Evolutionary conservation across 2,888 invertebrate species (phyloP).

Genomic region (Vandiemenella viatica): DNA sequence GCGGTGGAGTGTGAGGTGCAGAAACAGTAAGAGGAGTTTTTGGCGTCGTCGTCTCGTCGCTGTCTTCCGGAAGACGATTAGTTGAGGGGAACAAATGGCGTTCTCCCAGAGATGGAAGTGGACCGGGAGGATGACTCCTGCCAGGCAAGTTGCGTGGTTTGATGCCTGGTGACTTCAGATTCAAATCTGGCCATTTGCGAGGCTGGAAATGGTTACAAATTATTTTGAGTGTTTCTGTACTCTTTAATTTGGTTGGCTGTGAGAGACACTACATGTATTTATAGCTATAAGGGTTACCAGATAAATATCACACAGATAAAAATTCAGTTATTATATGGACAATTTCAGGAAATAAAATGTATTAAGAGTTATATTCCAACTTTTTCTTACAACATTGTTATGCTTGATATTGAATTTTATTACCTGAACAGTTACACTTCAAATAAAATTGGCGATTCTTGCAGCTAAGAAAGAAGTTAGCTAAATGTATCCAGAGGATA

Average conservation of each 20-base stretch:
- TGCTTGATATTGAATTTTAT: no score
- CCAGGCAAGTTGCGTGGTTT: slow-evolving; percentile 47
- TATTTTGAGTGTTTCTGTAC: no score
- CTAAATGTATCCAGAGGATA: no score
- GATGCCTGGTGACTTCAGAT: slow-evolving; percentile 77
- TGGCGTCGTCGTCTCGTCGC: slow-evolving; percentile 26
- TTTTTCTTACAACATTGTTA: no score
- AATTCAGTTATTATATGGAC: neutral
- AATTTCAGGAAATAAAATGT: neutral
- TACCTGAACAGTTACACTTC: no score
- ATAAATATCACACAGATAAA: neutral
- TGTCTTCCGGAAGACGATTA: slow-evolving; percentile 24
- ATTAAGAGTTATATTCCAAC: no score
- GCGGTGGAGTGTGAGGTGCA: slow-evolving; percentile 23
- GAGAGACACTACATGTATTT: neutral
- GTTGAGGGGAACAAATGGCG: slow-evolving; percentile 23
- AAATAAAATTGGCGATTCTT: no score
- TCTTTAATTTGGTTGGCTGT: no score
- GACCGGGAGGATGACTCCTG: slow-evolving; percentile 32
- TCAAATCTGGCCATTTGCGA: slow-evolving; percentile 70
- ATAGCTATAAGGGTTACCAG: neutral
- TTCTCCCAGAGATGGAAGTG: slow-evolving; percentile 31
- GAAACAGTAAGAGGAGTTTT: slow-evolving; percentile 32
- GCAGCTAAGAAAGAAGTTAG: no score
- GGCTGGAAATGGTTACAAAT: slow-evolving; percentile 60